Evolutionary conservation across 2,113 vertebrate species (phyloP).

Genomic region (Myiagra hebetior): DNA sequence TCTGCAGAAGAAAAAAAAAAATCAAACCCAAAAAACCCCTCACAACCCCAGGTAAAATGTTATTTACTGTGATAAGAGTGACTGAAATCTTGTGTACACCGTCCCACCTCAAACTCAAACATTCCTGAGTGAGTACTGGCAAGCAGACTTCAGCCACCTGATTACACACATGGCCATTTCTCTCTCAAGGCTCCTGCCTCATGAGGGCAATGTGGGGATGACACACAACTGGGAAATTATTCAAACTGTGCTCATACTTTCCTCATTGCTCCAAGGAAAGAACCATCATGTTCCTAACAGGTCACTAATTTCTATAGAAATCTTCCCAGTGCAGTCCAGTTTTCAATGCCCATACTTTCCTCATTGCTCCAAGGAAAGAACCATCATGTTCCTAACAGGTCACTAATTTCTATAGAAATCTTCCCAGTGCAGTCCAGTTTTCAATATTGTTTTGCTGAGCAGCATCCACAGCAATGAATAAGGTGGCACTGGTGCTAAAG

Average conservation of each 20-base stretch:
- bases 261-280: background rate
- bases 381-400: fast-evolving
- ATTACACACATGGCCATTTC: background rate
- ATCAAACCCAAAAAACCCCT: background rate
- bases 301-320: background rate
- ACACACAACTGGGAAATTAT: background rate
- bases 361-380: background rate
- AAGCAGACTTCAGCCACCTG: background rate
- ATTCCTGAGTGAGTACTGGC: background rate
- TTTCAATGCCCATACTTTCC: background rate
- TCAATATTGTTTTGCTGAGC: background rate
- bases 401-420: background rate
- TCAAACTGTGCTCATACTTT: fast-evolving
- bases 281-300: background rate
- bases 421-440: background rate
- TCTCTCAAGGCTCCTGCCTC: background rate
- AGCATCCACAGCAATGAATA: background rate
- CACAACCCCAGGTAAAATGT: background rate
- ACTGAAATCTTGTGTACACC: background rate
- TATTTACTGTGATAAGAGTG: background rate
- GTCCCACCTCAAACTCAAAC: background rate
- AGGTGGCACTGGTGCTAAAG: background rate
- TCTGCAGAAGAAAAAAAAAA: background rate
- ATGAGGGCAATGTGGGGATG: background rate
- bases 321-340: background rate